Percentiles rank a stretch among this genome's conserved stretches.
Conservation (phyloP, 64 coral and sea anemone species). For the Trachythela sp. region DNA sequence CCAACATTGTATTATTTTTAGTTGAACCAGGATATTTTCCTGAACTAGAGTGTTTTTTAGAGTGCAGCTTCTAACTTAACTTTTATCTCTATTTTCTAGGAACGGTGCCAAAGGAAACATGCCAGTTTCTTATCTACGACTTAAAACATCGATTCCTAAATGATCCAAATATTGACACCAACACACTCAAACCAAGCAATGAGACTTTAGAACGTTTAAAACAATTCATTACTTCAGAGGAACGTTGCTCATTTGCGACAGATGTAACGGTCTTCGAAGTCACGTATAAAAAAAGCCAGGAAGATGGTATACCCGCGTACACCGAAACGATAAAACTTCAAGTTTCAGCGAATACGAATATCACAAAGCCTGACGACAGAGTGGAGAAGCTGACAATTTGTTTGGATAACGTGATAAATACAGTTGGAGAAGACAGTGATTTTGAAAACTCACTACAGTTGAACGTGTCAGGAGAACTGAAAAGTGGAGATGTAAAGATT, state of each 20-base stretch:
- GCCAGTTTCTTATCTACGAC: not conserved
- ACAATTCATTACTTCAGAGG: not conserved
- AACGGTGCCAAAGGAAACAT: not conserved
- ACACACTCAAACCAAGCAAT: not conserved
- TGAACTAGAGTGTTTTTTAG: no score
- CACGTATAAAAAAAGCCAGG: no score
- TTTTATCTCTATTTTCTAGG: no score
- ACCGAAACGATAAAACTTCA: not conserved
- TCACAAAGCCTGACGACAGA: not conserved
- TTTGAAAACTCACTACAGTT: not conserved
- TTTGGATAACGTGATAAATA: not conserved
- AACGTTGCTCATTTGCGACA: not conserved
- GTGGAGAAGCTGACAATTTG: not conserved
- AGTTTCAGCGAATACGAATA: not conserved
- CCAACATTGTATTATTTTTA: no score
- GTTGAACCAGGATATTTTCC: no score
- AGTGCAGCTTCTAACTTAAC: no score
- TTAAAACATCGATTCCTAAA: not conserved
- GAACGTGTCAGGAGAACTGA: not conserved
- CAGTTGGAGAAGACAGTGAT: not conserved
- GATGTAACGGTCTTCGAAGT: not conserved
- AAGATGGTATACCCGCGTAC: no score
- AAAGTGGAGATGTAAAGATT: not conserved
- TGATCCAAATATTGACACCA: not conserved
- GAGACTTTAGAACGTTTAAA: not conserved